Base-by-base conservation (phyloP, 1,140 invertebrate species). In the Drosophila micromelanica region DNA sequence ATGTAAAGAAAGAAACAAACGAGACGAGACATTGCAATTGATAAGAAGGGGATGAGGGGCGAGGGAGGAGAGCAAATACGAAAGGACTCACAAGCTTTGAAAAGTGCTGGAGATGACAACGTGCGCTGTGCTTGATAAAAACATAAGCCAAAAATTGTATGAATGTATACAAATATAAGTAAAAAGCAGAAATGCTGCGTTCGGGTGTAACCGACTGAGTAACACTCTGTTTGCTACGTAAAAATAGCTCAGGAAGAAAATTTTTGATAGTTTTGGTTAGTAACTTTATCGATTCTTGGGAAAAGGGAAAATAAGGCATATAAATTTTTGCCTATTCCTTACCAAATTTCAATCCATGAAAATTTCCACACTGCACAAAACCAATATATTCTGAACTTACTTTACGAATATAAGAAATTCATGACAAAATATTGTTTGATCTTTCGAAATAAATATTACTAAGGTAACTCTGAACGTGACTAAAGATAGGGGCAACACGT, bases 71-170 rank as follows among this genome's bases (percentile, higher is more conserved):
- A 52, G 30, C 23, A 54, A 65, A 51, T 27, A 57, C 23, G 23
- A 60, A 59, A 38, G 43, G 17, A 73, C 52, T 12, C 12, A 23
- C 32, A 67, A 48, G 12, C 43, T 52, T 15, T 43, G 15, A 8
- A 17, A 65, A 8, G 9, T 32, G 62, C 40, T 72, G 17, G 52
- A 72, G 61, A 65, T 65, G 69, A 52, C 54, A 43, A 51, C 55
- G 48, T 64, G 61, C 59, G 40, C 27, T 27, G 13, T n/a, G 12
- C 20, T 9, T 9, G 30, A 38, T n/a, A 20, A 23, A 17, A 42
- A 48, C 17, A 65, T 32, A 35, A 48, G 6, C 11, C 9, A 23
- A 61, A 48, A n/a, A 23, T 37, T 9, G 5, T 40, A 5, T 40
- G 1, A n/a, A 6, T 6, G 38, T 7, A 13, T 13, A 12, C 1